Evolutionary conservation across 2,113 vertebrate genomes (phyloP).

Genomic region (Marmota monax): DNA sequence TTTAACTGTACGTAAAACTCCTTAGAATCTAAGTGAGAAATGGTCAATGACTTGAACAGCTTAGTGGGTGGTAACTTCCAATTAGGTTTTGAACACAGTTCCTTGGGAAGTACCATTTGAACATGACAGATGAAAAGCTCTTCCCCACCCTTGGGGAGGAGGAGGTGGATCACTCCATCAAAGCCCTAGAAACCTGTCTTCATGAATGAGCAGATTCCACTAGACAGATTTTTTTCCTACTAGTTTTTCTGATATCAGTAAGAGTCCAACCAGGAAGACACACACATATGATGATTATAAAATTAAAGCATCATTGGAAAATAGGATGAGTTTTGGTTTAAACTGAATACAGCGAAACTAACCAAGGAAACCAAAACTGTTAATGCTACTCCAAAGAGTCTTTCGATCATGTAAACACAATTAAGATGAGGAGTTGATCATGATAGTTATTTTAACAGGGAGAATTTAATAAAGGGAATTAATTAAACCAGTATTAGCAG

Average conservation of each 20-base stretch:
- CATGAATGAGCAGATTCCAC: not conserved
- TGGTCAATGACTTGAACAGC: not conserved
- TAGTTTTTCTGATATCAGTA: not conserved
- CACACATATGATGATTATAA: not conserved
- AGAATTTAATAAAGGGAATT: slow-evolving; percentile 69
- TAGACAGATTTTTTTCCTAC: not conserved
- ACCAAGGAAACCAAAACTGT: not conserved
- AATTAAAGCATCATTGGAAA: not conserved
- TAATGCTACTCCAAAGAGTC: slow-evolving; percentile 11
- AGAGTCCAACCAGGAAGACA: not conserved
- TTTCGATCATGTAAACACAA: slow-evolving; percentile 35
- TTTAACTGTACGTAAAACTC: not conserved
- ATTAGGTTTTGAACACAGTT: not conserved
- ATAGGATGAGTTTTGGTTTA: slow-evolving; percentile 29
- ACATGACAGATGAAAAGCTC: slow-evolving; percentile 2
- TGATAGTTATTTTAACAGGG: slow-evolving; percentile 65
- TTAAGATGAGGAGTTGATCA: slow-evolving; percentile 16
- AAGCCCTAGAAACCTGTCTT: not conserved
- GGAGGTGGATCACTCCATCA: not conserved
- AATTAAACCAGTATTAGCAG: slow-evolving; percentile 10
- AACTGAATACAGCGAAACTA: slow-evolving; percentile 48
- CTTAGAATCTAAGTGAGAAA: slow-evolving; percentile 36
- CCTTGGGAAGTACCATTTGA: slow-evolving; percentile 46
- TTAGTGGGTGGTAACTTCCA: slow-evolving; percentile 3
- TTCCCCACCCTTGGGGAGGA: not conserved